Evolutionary conservation across 2,797 vertebrate genomes (phyloP).

Genomic region (Megalops cyprinoides): DNA sequence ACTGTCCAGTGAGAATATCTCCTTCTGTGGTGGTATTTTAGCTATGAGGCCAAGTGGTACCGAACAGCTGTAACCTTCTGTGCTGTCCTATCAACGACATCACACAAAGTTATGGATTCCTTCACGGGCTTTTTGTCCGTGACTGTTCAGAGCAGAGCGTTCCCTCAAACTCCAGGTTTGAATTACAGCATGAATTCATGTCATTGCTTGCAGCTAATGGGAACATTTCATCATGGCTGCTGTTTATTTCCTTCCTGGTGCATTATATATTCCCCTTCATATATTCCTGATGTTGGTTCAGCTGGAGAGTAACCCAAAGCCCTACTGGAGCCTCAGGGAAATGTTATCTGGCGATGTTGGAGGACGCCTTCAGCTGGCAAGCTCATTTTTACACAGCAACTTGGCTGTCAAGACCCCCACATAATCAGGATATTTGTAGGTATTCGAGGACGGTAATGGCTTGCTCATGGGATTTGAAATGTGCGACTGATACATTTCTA

Average conservation of each 20-base stretch:
- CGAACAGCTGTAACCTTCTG: slow-evolving; percentile 12
- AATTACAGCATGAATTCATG: not conserved
- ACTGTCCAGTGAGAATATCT: not conserved
- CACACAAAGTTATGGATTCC: not conserved
- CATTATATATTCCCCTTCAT: too few relatives aligned
- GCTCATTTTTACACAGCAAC: too few relatives aligned
- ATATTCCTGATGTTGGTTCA: slow-evolving; percentile 9
- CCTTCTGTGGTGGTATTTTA: slow-evolving; percentile 7
- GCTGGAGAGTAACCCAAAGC: not conserved
- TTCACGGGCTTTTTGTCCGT: not conserved
- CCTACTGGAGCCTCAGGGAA: not conserved
- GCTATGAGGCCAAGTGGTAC: not conserved
- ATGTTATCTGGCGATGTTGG: not conserved
- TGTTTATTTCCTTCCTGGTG: not conserved
- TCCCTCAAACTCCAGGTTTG: not conserved
- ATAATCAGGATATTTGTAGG: too few relatives aligned
- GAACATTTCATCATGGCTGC: not conserved
- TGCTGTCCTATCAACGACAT: not conserved
- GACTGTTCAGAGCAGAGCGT: too few relatives aligned
- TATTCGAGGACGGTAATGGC: too few relatives aligned
- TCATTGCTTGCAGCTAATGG: not conserved
- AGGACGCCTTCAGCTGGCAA: too few relatives aligned
- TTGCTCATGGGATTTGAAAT: too few relatives aligned
- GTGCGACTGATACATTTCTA: not conserved
- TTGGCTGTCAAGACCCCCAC: too few relatives aligned